These are phyloP conservation scores for Heterotilapia buettikoferi DNA, from an alignment of 2,113 vertebrate genomes.

Conservation along the genomic window DNA sequence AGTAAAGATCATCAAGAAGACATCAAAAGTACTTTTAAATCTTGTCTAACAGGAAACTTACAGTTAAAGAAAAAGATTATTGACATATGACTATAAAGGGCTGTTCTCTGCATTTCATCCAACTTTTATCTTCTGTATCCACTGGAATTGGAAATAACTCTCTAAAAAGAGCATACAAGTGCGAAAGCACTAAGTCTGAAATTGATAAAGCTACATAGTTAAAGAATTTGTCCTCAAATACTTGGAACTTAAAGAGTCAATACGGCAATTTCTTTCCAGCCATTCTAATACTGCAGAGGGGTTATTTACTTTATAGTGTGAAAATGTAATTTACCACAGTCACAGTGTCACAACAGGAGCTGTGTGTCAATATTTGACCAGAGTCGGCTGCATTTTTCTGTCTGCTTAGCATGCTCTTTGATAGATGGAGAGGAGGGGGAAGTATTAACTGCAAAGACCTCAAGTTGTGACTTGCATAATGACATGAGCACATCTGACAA, in stretches of 20 bases:
- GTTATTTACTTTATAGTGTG: conserved; percentile 33
- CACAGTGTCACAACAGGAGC: conserved; percentile 22
- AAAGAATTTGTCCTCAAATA: not conserved
- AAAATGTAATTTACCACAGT: conserved; percentile 46
- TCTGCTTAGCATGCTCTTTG: conserved; percentile 45
- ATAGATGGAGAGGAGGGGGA: conserved; percentile 11
- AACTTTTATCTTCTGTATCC: not conserved
- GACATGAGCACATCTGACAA: conserved; percentile 38
- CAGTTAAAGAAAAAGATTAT: not conserved
- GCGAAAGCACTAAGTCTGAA: not conserved
- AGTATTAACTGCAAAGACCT: conserved; percentile 42
- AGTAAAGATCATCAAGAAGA: not conserved
- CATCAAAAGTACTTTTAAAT: not conserved
- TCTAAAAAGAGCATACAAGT: not conserved
- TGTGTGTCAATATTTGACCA: conserved; percentile 38
- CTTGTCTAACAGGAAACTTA: not conserved
- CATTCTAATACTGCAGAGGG: not conserved
- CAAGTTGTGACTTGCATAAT: conserved; percentile 51
- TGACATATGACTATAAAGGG: not conserved
- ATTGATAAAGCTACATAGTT: not conserved
- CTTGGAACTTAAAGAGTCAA: not conserved
- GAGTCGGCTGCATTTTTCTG: conserved; percentile 13
- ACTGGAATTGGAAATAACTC: not conserved
- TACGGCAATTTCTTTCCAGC: not conserved
- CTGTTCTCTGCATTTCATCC: not conserved